Percentiles rank a stretch among this genome's conserved stretches.
phyloP scores from a whole-genome alignment of 2,797 vertebrate genomes.

The Petrocephalus sullivani region DNA sequence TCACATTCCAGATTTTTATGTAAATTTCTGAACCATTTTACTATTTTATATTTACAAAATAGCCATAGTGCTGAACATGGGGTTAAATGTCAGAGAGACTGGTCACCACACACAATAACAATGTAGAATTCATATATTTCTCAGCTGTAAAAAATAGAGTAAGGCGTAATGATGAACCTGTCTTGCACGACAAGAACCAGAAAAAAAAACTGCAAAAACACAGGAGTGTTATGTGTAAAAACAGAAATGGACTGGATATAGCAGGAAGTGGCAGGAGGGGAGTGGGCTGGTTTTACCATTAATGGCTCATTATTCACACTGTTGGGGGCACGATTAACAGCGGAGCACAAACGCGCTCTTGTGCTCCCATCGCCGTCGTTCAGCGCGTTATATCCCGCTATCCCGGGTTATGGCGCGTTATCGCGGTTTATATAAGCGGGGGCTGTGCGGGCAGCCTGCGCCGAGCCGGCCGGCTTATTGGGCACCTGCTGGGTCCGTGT shows the following conservation, averaged over 20 bases:
- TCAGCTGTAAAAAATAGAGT: conserved; percentile 54
- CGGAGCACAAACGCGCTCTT: conserved; percentile 33
- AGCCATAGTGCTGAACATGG: not conserved
- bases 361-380: conserved; percentile 9
- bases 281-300: not conserved
- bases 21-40: not conserved
- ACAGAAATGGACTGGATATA: conserved; percentile 36
- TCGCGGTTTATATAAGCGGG: not conserved
- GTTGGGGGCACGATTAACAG: conserved; percentile 19
- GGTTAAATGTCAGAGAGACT: not conserved
- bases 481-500: not conserved
- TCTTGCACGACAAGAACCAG: conserved; percentile 35
- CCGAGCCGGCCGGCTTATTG: not conserved
- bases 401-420: not conserved
- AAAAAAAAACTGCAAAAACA: conserved; percentile 42
- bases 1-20: not conserved
- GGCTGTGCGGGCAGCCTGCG: not conserved
- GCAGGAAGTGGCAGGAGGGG: conserved; percentile 7
- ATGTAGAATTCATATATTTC: conserved; percentile 36
- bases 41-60: not conserved
- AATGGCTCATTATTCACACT: conserved; percentile 35
- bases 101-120: conserved; percentile 16
- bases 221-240: conserved; percentile 55
- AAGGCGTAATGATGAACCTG: conserved; percentile 48
- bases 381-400: not conserved